Conservation (phyloP, 2,888 invertebrate species). For the Philereme transversata region DNA sequence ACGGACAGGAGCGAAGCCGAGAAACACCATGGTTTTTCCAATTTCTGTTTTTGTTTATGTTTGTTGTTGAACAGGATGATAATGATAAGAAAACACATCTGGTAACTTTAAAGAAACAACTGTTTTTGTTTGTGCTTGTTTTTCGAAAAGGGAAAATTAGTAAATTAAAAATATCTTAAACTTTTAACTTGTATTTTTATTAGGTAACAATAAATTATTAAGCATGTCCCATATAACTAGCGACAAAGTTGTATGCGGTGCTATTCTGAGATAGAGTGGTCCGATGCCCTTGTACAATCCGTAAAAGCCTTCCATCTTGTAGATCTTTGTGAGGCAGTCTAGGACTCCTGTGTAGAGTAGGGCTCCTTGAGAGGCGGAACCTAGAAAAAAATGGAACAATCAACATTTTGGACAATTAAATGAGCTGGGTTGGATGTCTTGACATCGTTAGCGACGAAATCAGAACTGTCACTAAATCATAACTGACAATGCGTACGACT, state of each 20-base stretch:
- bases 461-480: too few relatives aligned
- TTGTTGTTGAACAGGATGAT: too few relatives aligned
- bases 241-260: slow-evolving; percentile 91
- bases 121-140: too few relatives aligned
- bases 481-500: too few relatives aligned
- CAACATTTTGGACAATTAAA: neutral
- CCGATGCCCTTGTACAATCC: slow-evolving; percentile 92
- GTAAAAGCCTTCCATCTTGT: slow-evolving; percentile 88
- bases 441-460: too few relatives aligned
- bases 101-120: too few relatives aligned
- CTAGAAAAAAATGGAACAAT: slow-evolving; percentile 61
- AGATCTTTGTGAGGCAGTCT: slow-evolving; percentile 91
- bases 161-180: neutral
- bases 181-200: slow-evolving; percentile 48
- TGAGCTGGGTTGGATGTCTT: neutral
- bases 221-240: slow-evolving; percentile 90
- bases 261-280: slow-evolving; percentile 89
- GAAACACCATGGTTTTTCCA: too few relatives aligned
- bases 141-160: neutral
- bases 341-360: slow-evolving; percentile 87
- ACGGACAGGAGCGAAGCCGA: too few relatives aligned
- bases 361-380: slow-evolving; percentile 85
- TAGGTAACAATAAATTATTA: slow-evolving; percentile 59
- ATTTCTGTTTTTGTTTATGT: too few relatives aligned
- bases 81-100: too few relatives aligned